Evolutionary conservation across 1,140 invertebrate genomes (phyloP).

Genomic region (Galendromus occidentalis): DNA sequence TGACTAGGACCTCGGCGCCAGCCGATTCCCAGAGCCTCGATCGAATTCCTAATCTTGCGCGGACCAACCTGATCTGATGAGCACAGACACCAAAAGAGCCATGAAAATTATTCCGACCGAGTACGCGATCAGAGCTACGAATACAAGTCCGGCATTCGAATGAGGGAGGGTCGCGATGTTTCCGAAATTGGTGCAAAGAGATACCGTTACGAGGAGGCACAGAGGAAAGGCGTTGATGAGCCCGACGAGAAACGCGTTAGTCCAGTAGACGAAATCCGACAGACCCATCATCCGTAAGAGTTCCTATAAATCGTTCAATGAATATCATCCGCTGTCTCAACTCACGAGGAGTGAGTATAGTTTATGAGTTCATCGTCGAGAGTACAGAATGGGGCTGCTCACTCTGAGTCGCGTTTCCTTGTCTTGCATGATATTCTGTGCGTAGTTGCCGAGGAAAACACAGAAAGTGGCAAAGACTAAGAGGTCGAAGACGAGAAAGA

Average conservation of each 20-base stretch:
- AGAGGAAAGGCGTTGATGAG: slow-evolving; percentile 24
- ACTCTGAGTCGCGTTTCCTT: background rate
- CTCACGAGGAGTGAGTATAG: background rate
- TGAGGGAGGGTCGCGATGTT: no score
- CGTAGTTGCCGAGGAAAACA: background rate
- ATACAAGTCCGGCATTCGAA: no score
- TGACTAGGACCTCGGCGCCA: no score
- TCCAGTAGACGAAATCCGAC: slow-evolving; percentile 36
- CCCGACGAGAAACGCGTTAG: slow-evolving; percentile 38
- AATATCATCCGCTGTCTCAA: no score
- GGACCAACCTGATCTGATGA: no score
- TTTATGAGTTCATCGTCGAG: background rate
- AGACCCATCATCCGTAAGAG: slow-evolving; percentile 42
- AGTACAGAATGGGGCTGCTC: background rate
- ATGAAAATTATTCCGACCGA: no score
- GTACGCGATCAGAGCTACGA: no score
- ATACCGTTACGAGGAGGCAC: no score
- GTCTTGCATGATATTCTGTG: background rate
- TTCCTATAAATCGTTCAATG: slow-evolving; percentile 27
- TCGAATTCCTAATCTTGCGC: no score
- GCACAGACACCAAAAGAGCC: no score
- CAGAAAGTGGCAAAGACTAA: background rate
- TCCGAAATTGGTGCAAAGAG: no score
- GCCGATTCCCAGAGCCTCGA: no score
- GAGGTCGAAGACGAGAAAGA: background rate